Evolutionary conservation across 2,113 vertebrate species (phyloP).

Genomic region (Rissa tridactyla): DNA sequence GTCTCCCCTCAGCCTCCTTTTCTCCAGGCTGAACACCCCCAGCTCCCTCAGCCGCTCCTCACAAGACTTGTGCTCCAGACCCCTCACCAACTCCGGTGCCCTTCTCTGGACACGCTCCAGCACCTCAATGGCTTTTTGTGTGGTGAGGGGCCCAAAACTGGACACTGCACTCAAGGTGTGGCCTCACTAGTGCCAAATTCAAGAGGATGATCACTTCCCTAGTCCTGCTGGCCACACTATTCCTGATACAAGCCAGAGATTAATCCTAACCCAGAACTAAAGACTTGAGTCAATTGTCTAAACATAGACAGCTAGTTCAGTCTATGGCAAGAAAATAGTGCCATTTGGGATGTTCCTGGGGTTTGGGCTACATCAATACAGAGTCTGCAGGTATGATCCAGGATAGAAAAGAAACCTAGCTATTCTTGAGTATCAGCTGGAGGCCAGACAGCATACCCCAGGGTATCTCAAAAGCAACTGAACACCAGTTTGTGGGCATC

Average conservation of each 20-base stretch:
- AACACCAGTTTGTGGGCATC: background rate
- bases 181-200: background rate
- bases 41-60: background rate
- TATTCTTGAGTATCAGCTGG: background rate
- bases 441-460: background rate
- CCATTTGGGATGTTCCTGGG: background rate
- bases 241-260: background rate
- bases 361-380: background rate
- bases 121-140: background rate
- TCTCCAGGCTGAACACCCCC: background rate
- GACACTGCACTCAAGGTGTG: fast-evolving
- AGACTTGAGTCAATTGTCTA: background rate
- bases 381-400: background rate
- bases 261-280: background rate
- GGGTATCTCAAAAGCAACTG: background rate
- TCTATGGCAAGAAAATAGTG: background rate
- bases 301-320: background rate
- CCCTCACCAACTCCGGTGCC: fast-evolving
- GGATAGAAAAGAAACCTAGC: background rate
- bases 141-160: background rate
- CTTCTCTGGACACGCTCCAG: background rate
- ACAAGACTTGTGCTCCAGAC: background rate
- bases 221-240: fast-evolving
- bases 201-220: fast-evolving
- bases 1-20: background rate